Conservation (phyloP, 2,888 invertebrate genomes). For the Cerceris ruficornis region DNA sequence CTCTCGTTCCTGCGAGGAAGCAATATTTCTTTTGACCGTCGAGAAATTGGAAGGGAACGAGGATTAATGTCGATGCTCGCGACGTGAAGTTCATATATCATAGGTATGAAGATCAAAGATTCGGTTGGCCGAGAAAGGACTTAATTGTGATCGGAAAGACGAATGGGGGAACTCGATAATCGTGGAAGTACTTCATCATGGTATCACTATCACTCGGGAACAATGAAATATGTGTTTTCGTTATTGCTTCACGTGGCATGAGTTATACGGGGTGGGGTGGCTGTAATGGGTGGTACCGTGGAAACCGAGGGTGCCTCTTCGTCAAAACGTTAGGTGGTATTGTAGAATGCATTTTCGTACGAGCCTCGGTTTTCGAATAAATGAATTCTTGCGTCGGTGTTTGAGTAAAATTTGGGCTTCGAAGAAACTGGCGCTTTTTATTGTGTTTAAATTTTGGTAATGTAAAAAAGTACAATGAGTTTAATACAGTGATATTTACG, state of each 20-base stretch:
- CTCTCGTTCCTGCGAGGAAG: conserved; percentile 1
- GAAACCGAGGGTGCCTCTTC: not conserved
- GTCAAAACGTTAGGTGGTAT: too few relatives aligned
- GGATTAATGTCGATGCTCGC: conserved; percentile 54
- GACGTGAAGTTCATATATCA: conserved; percentile 51
- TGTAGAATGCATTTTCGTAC: too few relatives aligned
- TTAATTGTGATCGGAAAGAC: conserved; percentile 54
- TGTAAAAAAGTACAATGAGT: too few relatives aligned
- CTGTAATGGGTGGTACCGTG: not conserved
- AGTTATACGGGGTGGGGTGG: not conserved
- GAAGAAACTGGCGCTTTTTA: too few relatives aligned
- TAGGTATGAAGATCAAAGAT: conserved; percentile 39
- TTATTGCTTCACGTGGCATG: not conserved
- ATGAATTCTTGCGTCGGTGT: too few relatives aligned
- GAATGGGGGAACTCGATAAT: conserved; percentile 41
- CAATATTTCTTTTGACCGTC: conserved; percentile 32
- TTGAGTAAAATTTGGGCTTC: too few relatives aligned
- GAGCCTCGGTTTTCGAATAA: too few relatives aligned
- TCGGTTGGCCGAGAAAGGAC: conserved; percentile 27
- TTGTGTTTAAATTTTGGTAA: too few relatives aligned
- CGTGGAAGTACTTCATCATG: conserved; percentile 36
- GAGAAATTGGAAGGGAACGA: conserved; percentile 35
- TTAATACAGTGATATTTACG: too few relatives aligned
- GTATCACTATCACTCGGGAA: conserved; percentile 20
- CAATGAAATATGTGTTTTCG: not conserved